phyloP scores from a whole-genome alignment of 1,140 invertebrate genomes.

The Aethina tumida region DNA sequence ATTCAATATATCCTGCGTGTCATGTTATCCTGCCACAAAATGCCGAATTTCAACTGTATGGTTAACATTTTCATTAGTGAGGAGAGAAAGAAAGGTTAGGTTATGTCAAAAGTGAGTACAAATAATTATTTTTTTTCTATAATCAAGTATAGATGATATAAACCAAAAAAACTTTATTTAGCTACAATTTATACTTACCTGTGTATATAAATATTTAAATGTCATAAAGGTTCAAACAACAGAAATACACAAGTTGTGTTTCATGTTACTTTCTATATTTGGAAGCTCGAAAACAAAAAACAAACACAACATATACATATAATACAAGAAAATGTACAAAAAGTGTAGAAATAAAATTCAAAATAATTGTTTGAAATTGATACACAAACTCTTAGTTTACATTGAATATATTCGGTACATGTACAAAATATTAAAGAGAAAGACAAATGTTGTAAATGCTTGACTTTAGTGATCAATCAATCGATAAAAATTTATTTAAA shows the following conservation, averaged over 20 bases:
- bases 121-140: too few relatives aligned
- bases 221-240: too few relatives aligned
- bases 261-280: not conserved
- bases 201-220: too few relatives aligned
- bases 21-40: too few relatives aligned
- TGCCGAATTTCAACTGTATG: too few relatives aligned
- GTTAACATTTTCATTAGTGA: too few relatives aligned
- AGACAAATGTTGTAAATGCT: constrained; percentile 3
- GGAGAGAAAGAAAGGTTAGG: too few relatives aligned
- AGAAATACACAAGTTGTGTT: not conserved
- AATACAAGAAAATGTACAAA: constrained; percentile 3
- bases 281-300: constrained; percentile 7
- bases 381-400: not conserved
- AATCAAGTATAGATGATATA: too few relatives aligned
- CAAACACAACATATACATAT: constrained; percentile 7
- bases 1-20: too few relatives aligned
- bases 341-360: constrained; percentile 1
- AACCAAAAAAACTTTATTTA: too few relatives aligned
- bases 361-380: not conserved
- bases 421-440: constrained; percentile 2
- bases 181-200: too few relatives aligned
- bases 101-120: too few relatives aligned
- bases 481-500: constrained; percentile 7
- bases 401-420: constrained; percentile 3
- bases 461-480: not conserved